phyloP scores from a whole-genome alignment of 2,113 vertebrate species.

The Vireo altiloquus region DNA sequence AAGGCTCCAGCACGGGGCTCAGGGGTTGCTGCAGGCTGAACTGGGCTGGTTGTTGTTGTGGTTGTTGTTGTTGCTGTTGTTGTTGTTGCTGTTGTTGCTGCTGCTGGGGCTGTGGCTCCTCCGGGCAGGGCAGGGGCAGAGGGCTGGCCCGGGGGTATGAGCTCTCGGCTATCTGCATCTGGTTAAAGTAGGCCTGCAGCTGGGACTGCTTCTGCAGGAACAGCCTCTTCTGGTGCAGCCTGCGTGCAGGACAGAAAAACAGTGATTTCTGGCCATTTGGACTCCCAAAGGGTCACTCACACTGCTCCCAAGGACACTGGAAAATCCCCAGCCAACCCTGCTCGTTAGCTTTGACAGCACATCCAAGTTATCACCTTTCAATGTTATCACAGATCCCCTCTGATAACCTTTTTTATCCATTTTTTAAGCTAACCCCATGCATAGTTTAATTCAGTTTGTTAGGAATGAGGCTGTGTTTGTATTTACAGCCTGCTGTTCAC shows the following conservation, averaged over 20 bases:
- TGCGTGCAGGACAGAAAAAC: conserved; percentile 55
- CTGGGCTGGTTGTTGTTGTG: background rate
- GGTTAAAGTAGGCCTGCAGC: conserved; percentile 94
- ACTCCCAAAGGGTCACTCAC: background rate
- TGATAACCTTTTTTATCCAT: background rate
- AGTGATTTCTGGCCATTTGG: background rate
- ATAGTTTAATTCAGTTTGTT: background rate
- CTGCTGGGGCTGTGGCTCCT: conserved; percentile 46
- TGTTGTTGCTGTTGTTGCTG: background rate
- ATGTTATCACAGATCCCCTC: background rate
- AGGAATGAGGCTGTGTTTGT: background rate
- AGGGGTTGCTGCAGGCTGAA: conserved; percentile 75
- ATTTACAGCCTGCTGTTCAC: background rate
- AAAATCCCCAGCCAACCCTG: background rate
- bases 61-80: no score
- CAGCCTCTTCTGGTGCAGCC: conserved; percentile 93
- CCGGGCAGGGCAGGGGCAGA: conserved; percentile 65
- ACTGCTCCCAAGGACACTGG: background rate
- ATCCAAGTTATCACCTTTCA: background rate
- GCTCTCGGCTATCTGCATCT: conserved; percentile 96
- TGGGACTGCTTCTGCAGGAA: conserved; percentile 94
- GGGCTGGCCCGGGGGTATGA: conserved; percentile 73
- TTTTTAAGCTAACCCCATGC: background rate
- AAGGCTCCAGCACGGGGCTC: conserved; percentile 77
- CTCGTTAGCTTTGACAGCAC: background rate